phyloP scores from a whole-genome alignment of 2,113 vertebrate species.

The Chlorodrepanis virens region DNA sequence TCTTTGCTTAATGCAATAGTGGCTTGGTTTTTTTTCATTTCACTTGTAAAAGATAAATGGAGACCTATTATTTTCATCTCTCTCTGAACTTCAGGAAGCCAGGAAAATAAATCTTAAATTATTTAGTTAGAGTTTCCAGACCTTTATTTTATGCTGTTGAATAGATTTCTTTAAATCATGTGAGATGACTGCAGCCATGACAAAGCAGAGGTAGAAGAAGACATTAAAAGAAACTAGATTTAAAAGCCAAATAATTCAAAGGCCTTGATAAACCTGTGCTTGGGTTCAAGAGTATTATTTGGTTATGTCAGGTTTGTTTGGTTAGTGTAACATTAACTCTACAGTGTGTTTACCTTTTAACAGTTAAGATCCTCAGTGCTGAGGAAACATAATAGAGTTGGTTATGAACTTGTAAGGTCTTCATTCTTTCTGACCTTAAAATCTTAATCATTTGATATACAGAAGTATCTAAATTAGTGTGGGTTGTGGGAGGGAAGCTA shows the following conservation, averaged over 20 bases:
- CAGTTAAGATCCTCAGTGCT: neutral
- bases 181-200: neutral
- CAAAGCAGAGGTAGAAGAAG: neutral
- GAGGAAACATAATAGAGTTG: neutral
- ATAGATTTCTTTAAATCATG: neutral
- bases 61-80: neutral
- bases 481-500: neutral
- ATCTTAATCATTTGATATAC: neutral
- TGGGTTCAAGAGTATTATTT: neutral
- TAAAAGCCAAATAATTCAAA: neutral
- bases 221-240: neutral
- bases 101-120: slow-evolving; percentile 19
- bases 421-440: neutral
- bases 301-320: neutral
- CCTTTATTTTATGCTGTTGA: neutral
- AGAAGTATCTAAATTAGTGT: neutral
- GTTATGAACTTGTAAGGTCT: neutral
- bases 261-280: neutral
- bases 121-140: neutral
- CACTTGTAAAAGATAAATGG: neutral
- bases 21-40: neutral
- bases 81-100: neutral
- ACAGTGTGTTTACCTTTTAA: neutral
- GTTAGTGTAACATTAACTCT: neutral
- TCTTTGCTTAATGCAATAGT: neutral